Evolutionary conservation across 2,888 invertebrate genomes (phyloP).

Genomic region (Actias luna): DNA sequence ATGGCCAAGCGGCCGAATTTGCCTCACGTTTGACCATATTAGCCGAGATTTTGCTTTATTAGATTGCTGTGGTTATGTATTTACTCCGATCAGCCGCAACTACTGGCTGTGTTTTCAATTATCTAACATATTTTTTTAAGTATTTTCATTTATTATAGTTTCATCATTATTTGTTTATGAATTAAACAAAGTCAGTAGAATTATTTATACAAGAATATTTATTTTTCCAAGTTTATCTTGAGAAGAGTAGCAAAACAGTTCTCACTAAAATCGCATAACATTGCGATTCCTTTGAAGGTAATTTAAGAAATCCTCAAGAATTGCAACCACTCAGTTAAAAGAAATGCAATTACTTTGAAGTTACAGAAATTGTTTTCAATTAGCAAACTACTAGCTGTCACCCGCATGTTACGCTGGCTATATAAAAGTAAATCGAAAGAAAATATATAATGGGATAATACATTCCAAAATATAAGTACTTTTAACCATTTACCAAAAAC

Average conservation of each 20-base stretch:
- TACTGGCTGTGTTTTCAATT: not conserved
- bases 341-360: not conserved
- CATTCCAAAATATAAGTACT: too few species aligned
- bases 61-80: conserved; percentile 1
- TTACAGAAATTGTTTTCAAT: not conserved
- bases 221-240: not conserved
- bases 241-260: not conserved
- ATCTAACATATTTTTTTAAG: not conserved
- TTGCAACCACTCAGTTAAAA: not conserved
- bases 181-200: not conserved
- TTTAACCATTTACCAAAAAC: too few species aligned
- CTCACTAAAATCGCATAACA: not conserved
- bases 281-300: not conserved
- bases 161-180: not conserved
- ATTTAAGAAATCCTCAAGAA: not conserved
- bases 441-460: too few species aligned
- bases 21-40: conserved; percentile 7
- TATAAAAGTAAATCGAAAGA: too few species aligned
- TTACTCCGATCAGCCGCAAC: not conserved
- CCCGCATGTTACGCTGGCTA: too few species aligned
- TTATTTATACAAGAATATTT: too few species aligned
- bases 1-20: not conserved
- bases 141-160: not conserved
- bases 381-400: not conserved
- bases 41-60: conserved; percentile 2